Percentiles rank a stretch among this genome's conserved stretches.
Conservation (phyloP, 1,140 invertebrate genomes). For the Asbolus verrucosus region DNA sequence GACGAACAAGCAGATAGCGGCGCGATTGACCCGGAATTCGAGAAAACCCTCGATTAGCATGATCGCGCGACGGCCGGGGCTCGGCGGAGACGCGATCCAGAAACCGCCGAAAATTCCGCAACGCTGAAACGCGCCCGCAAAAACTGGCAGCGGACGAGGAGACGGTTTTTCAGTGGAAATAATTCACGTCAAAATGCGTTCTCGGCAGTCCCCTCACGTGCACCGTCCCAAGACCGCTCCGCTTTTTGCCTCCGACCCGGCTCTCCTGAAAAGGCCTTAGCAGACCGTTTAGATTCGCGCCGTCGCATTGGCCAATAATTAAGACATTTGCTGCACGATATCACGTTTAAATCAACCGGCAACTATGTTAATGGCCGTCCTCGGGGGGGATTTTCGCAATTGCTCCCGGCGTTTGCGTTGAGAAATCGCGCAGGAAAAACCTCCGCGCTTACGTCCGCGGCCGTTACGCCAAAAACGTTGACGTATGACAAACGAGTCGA, state of each 20-base stretch:
- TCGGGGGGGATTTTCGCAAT: constrained; percentile 56
- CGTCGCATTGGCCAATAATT: constrained; percentile 62
- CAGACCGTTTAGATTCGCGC: constrained; percentile 64
- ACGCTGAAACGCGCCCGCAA: constrained; percentile 53
- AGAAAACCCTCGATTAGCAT: too few species aligned
- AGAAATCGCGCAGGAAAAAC: constrained; percentile 39
- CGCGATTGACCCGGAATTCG: not conserved
- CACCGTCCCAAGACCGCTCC: constrained; percentile 56
- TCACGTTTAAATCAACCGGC: constrained; percentile 63
- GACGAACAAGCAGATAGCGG: not conserved
- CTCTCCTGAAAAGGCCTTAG: constrained; percentile 63
- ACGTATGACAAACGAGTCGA: constrained; percentile 52
- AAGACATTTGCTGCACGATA: constrained; percentile 64
- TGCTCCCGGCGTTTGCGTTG: constrained; percentile 55
- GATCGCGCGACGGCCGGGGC: constrained; percentile 23
- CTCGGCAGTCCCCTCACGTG: constrained; percentile 61
- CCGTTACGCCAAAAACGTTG: constrained; percentile 50
- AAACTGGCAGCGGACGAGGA: constrained; percentile 54
- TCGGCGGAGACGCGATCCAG: constrained; percentile 44
- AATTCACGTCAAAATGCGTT: constrained; percentile 58
- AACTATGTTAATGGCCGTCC: constrained; percentile 62
- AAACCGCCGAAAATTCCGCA: constrained; percentile 57
- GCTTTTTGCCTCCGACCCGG: constrained; percentile 57
- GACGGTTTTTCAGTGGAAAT: constrained; percentile 58
- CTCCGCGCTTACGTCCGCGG: constrained; percentile 47